Evolutionary conservation across 2,113 vertebrate species (phyloP).

Genomic region (Sapayoa aenigma): DNA sequence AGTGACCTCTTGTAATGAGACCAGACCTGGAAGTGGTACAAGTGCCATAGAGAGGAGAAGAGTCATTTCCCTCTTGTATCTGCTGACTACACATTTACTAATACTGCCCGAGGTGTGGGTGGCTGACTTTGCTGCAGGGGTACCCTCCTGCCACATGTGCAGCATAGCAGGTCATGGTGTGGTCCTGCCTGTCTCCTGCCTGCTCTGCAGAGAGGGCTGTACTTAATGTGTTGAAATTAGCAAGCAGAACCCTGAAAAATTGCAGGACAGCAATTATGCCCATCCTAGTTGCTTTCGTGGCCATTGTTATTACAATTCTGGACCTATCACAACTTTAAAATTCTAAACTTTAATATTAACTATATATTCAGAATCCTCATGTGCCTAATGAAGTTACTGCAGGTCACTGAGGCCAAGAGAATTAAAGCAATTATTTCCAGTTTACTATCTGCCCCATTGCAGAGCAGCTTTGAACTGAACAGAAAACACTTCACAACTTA

Average conservation of each 20-base stretch:
- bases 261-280: neutral
- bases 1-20: neutral
- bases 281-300: neutral
- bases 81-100: neutral
- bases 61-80: neutral
- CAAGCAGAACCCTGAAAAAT: neutral
- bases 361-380: neutral
- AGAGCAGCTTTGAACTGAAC: neutral
- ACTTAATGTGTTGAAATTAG: neutral
- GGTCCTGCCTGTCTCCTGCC: neutral
- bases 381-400: neutral
- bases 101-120: neutral
- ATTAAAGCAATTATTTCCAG: neutral
- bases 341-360: neutral
- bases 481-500: neutral
- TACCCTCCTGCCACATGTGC: rapidly evolving
- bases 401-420: neutral
- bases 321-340: neutral
- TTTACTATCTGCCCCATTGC: neutral
- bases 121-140: neutral
- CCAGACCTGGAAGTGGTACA: neutral
- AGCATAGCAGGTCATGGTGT: neutral
- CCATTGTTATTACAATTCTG: neutral
- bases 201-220: neutral
- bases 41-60: neutral